Evolutionary conservation across 64 coral and sea anemone genomes (phyloP).

Genomic region (Stylophora pistillata): DNA sequence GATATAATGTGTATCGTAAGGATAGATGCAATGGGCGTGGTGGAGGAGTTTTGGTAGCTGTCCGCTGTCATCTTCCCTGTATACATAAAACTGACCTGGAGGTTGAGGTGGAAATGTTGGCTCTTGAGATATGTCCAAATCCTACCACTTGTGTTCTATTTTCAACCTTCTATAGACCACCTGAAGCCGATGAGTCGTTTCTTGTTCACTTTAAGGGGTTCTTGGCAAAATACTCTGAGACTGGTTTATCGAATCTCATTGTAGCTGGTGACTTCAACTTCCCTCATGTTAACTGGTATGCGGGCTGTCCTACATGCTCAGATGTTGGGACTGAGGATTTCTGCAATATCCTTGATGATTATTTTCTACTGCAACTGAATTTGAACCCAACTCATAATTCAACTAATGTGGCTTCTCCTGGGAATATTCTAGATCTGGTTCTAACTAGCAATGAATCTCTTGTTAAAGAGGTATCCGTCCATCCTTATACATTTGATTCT

Average conservation of each 20-base stretch:
- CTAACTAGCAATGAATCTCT: slow-evolving; percentile 46
- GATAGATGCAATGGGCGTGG: slow-evolving; percentile 33
- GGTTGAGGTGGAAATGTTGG: slow-evolving; percentile 6
- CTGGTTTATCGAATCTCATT: not conserved
- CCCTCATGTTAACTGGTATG: slow-evolving; percentile 26
- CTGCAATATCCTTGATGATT: slow-evolving; percentile 55
- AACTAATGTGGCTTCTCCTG: slow-evolving; percentile 24
- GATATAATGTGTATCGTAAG: slow-evolving; percentile 45
- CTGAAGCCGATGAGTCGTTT: slow-evolving; percentile 43
- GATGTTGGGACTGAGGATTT: slow-evolving; percentile 50
- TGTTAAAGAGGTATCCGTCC: slow-evolving; percentile 43
- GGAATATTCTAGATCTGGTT: slow-evolving; percentile 50
- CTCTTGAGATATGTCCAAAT: slow-evolving; percentile 24
- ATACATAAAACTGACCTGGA: slow-evolving; percentile 17
- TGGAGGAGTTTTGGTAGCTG: slow-evolving; percentile 46
- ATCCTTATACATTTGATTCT: no score
- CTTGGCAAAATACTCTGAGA: slow-evolving; percentile 23
- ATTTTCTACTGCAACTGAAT: slow-evolving; percentile 39
- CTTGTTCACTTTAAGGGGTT: slow-evolving; percentile 22
- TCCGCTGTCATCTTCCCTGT: slow-evolving; percentile 34
- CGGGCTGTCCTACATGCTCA: slow-evolving; percentile 27
- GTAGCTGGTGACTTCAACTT: not conserved
- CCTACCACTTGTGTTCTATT: slow-evolving; percentile 38
- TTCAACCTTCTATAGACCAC: slow-evolving; percentile 36
- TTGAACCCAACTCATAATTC: slow-evolving; percentile 23